Evolutionary conservation across 2,888 invertebrate species (phyloP).

Genomic region (Sisyra terminalis): DNA sequence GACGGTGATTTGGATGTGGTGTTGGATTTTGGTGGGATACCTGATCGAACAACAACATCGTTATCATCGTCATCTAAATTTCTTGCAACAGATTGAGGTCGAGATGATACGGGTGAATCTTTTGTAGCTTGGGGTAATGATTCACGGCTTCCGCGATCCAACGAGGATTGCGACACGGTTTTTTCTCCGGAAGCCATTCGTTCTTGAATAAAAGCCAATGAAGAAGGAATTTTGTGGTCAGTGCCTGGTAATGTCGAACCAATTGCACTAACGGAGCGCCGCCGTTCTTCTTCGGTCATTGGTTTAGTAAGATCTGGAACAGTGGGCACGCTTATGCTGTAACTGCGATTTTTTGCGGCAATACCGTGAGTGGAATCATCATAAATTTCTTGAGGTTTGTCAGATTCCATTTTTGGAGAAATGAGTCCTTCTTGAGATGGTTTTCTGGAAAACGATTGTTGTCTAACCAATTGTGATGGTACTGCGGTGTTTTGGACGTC

Average conservation of each 20-base stretch:
- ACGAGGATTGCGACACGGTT: slow-evolving; percentile 21
- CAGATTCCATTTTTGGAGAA: slow-evolving; percentile 20
- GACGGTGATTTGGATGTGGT: slow-evolving; percentile 8
- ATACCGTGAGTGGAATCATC: slow-evolving; percentile 21
- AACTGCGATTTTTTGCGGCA: slow-evolving; percentile 34
- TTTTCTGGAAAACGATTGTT: slow-evolving; percentile 20
- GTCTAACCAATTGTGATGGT: slow-evolving; percentile 17
- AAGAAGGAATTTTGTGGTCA: slow-evolving; percentile 25
- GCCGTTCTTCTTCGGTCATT: slow-evolving; percentile 32
- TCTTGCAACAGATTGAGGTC: slow-evolving; percentile 5
- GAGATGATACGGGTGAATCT: slow-evolving; percentile 9
- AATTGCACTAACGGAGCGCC: slow-evolving; percentile 32
- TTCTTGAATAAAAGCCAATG: slow-evolving; percentile 31
- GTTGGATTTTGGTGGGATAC: slow-evolving; percentile 6
- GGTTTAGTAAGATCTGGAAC: slow-evolving; percentile 28
- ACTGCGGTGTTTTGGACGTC: slow-evolving; percentile 8
- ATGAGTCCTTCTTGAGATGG: slow-evolving; percentile 14
- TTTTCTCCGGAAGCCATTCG: slow-evolving; percentile 19
- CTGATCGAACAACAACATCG: slow-evolving; percentile 5
- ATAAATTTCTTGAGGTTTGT: slow-evolving; percentile 19
- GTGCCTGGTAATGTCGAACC: slow-evolving; percentile 30
- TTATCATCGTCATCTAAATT: slow-evolving; percentile 12
- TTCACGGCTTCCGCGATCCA: slow-evolving; percentile 23
- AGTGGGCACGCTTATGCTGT: slow-evolving; percentile 33
- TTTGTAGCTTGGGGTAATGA: slow-evolving; percentile 17